phyloP scores from a whole-genome alignment of 2,888 invertebrate species.

The Erebia ligea region DNA sequence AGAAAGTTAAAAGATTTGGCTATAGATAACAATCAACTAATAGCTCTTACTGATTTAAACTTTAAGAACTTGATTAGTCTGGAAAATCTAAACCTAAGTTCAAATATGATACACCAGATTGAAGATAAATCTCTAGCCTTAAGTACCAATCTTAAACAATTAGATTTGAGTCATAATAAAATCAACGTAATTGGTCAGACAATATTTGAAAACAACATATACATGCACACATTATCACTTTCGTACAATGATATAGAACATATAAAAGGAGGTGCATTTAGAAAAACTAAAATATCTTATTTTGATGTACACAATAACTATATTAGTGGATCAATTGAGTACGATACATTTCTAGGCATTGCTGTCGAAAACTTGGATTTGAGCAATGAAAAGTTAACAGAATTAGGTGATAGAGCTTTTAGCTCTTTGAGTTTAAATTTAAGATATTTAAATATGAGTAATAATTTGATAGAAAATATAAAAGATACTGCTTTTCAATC shows the following conservation, averaged over 20 bases:
- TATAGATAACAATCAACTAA: slow-evolving; percentile 29
- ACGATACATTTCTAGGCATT: slow-evolving; percentile 32
- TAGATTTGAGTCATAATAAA: slow-evolving; percentile 33
- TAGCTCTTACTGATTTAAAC: slow-evolving; percentile 24
- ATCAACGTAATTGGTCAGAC: slow-evolving; percentile 20
- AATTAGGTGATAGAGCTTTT: slow-evolving; percentile 31
- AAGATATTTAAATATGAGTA: slow-evolving; percentile 31
- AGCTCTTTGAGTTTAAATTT: slow-evolving; percentile 22
- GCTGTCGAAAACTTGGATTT: slow-evolving; percentile 28
- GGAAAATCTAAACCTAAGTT: slow-evolving; percentile 27
- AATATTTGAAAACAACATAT: slow-evolving; percentile 25
- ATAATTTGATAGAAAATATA: slow-evolving; percentile 28
- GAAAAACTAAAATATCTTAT: slow-evolving; percentile 23
- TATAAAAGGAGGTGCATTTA: slow-evolving; percentile 33
- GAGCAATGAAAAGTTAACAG: slow-evolving; percentile 26
- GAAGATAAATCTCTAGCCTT: slow-evolving; percentile 23
- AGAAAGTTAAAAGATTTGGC: slow-evolving; percentile 29
- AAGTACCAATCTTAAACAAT: slow-evolving; percentile 24
- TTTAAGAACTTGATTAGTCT: slow-evolving; percentile 26
- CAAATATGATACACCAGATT: slow-evolving; percentile 30
- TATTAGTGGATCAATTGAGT: slow-evolving; percentile 28
- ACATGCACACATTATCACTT: slow-evolving; percentile 22
- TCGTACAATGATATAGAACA: slow-evolving; percentile 30
- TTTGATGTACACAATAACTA: slow-evolving; percentile 30
- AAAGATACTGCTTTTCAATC: slow-evolving; percentile 25